These are phyloP conservation scores for Pachliopta kotzebuea DNA, from an alignment of 2,888 invertebrate species.

Conservation along the genomic window DNA sequence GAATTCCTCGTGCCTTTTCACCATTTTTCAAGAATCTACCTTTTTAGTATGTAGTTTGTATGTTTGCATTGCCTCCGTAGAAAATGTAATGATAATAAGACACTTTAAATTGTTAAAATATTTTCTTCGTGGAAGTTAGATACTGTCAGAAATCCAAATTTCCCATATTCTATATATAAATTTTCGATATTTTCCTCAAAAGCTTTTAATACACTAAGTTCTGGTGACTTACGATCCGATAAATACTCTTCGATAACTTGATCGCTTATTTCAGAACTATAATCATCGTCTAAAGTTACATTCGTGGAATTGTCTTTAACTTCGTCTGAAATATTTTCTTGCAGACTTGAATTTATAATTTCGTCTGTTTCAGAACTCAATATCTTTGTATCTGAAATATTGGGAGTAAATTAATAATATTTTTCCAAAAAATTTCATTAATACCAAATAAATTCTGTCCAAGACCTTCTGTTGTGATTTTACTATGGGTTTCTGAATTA, in stretches of 20 bases:
- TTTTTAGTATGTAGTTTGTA: too few species aligned
- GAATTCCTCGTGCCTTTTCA: too few species aligned
- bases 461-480: constrained; percentile 15
- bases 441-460: neutral
- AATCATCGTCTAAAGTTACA: constrained; percentile 7
- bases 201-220: neutral
- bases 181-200: neutral
- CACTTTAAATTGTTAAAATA: too few species aligned
- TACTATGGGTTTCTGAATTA: neutral
- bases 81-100: too few species aligned
- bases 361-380: neutral
- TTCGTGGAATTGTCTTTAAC: neutral
- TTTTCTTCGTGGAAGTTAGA: too few species aligned
- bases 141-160: too few species aligned
- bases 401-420: neutral
- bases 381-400: constrained; percentile 16
- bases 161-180: too few species aligned
- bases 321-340: neutral
- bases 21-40: too few species aligned
- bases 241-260: constrained; percentile 51
- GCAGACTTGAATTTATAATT: neutral
- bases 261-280: constrained; percentile 31
- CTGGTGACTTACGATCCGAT: constrained; percentile 58
- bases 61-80: too few species aligned
- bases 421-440: neutral